Percentiles rank a stretch among this genome's conserved stretches.
Conservation (phyloP, 2,888 invertebrate species). For the Campoplex nolae region DNA sequence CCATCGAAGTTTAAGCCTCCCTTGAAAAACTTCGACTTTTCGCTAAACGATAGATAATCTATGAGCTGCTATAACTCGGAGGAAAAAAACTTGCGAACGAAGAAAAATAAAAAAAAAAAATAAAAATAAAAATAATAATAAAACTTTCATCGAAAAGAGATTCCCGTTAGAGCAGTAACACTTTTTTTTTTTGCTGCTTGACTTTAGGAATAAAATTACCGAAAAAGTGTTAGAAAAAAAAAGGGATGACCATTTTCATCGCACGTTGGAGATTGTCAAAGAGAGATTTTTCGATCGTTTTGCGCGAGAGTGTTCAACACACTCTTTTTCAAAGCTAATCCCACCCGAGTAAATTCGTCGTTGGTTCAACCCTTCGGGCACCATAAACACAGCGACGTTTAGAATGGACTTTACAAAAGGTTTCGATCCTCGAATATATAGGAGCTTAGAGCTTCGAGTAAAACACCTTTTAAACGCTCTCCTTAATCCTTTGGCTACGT, state of each 20-base stretch:
- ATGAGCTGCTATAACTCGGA: constrained; percentile 29
- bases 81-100: constrained; percentile 47
- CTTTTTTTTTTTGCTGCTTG: constrained; percentile 40
- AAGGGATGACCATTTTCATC: constrained; percentile 8
- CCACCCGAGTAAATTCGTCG: constrained; percentile 37
- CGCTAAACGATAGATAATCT: constrained; percentile 64
- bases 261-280: background rate
- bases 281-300: constrained; percentile 26
- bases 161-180: constrained; percentile 60
- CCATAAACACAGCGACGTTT: constrained; percentile 70
- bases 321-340: constrained; percentile 61
- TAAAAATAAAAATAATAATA: constrained; percentile 56
- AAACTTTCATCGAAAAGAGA: constrained; percentile 27
- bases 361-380: constrained; percentile 72
- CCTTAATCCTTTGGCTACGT: constrained; percentile 65
- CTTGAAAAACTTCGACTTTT: constrained; percentile 5
- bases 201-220: constrained; percentile 15
- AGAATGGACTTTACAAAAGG: constrained; percentile 44
- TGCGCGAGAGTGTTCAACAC: constrained; percentile 11
- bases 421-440: background rate
- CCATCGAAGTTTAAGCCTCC: constrained; percentile 14
- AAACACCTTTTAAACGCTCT: constrained; percentile 51
- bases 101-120: constrained; percentile 50
- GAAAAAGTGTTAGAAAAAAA: constrained; percentile 21
- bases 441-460: constrained; percentile 35